Conservation (phyloP, 2,797 vertebrate genomes). For the Moxostoma hubbsi region DNA sequence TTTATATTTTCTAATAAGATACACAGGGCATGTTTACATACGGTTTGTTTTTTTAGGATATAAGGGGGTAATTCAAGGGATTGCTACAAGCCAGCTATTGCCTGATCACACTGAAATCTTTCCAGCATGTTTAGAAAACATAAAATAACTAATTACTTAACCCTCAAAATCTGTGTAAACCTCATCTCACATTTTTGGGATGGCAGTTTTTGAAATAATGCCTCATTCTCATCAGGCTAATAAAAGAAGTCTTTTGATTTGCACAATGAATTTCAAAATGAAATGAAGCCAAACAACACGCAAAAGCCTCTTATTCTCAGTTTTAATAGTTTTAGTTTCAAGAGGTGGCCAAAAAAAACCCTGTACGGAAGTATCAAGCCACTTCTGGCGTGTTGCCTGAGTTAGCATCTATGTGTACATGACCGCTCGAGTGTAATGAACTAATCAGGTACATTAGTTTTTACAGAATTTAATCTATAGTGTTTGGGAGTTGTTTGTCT, state of each 20-base stretch:
- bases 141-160: constrained; percentile 38
- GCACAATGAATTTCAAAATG: no score
- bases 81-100: constrained; percentile 27
- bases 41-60: constrained; percentile 8
- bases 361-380: constrained; percentile 42
- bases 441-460: constrained; percentile 98
- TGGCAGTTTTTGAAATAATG: not conserved
- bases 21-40: constrained; percentile 4
- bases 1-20: no score
- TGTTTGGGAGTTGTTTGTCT: constrained; percentile 99
- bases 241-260: constrained; percentile 26
- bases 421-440: constrained; percentile 93
- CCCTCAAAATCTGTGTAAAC: not conserved
- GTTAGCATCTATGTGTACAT: constrained; percentile 68
- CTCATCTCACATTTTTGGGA: not conserved
- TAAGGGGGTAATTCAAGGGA: constrained; percentile 13
- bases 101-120: constrained; percentile 16
- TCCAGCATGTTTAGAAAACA: not conserved
- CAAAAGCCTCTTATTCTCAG: constrained; percentile 69
- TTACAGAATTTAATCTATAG: constrained; percentile 99
- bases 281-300: constrained; percentile 2
- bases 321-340: constrained; percentile 79
- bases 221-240: not conserved
- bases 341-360: constrained; percentile 75
- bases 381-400: constrained; percentile 61